A percentile compares a stretch with the other conserved stretches of the same genome.
Conservation (phyloP, 2,888 invertebrate genomes). For the Caenorhabditis imperialis region DNA sequence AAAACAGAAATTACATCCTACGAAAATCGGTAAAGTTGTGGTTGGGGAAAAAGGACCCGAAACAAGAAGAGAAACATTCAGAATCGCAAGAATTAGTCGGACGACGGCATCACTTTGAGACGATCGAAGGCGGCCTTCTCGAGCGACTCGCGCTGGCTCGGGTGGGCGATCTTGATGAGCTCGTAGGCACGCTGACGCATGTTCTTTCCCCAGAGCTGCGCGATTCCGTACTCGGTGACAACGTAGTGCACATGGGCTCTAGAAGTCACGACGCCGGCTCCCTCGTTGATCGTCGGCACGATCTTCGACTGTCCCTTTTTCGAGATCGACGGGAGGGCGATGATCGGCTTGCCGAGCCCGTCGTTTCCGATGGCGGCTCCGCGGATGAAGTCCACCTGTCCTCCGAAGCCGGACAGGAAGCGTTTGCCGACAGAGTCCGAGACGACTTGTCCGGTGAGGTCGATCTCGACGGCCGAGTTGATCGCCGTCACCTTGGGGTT, state of each 20-base stretch:
- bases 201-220: constrained; percentile 90
- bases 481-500: constrained; percentile 94
- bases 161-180: constrained; percentile 90
- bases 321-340: constrained; percentile 89
- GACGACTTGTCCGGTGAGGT: constrained; percentile 92
- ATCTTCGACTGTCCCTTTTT: constrained; percentile 89
- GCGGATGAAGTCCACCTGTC: constrained; percentile 93
- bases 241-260: constrained; percentile 93
- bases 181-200: constrained; percentile 91
- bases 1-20: constrained; percentile 45
- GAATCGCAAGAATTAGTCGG: constrained; percentile 61
- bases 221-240: constrained; percentile 93
- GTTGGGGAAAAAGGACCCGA: constrained; percentile 15
- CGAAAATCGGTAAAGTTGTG: constrained; percentile 1
- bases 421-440: constrained; percentile 91
- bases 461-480: constrained; percentile 95
- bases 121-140: constrained; percentile 90
- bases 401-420: constrained; percentile 89
- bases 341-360: constrained; percentile 88
- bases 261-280: constrained; percentile 93
- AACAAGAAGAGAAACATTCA: constrained; percentile 7
- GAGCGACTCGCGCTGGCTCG: constrained; percentile 87
- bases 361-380: constrained; percentile 90
- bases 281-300: constrained; percentile 86
- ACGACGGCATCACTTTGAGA: constrained; percentile 78